A percentile compares a stretch with the other conserved stretches of the same genome.
These are phyloP conservation scores for Muscicapa comitata DNA, from an alignment of 2,797 vertebrate genomes.

Conservation along the genomic window DNA sequence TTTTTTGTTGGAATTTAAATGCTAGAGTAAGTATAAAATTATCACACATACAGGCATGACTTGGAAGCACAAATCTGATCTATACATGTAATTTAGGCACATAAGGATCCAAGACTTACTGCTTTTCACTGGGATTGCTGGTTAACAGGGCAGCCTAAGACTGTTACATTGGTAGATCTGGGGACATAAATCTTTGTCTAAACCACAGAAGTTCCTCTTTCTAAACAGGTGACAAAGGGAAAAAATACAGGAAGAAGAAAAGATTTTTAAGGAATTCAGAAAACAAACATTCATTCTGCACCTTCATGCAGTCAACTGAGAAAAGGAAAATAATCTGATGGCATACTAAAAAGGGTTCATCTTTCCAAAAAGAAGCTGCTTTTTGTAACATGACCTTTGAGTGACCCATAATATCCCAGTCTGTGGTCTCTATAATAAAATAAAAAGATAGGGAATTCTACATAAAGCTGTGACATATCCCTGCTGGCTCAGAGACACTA, in stretches of 20 bases:
- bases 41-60: background rate
- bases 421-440: conserved; percentile 75
- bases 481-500: conserved; percentile 71
- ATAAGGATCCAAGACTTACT: background rate
- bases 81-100: background rate
- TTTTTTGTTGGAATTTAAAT: background rate
- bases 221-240: background rate
- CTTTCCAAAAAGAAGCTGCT: conserved; percentile 60
- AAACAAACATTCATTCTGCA: conserved; percentile 14
- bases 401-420: conserved; percentile 71
- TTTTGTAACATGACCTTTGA: conserved; percentile 66
- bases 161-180: background rate
- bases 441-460: conserved; percentile 67
- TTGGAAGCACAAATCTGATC: background rate
- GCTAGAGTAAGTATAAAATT: background rate
- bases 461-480: conserved; percentile 69
- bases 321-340: conserved; percentile 57
- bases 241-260: background rate
- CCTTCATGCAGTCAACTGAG: background rate
- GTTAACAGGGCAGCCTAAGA: background rate
- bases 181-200: background rate
- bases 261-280: conserved; percentile 15
- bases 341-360: conserved; percentile 22
- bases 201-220: background rate
- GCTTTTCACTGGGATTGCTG: background rate